These are phyloP conservation scores for Euura lappo DNA, from an alignment of 1,140 invertebrate genomes.

Conservation along the genomic window DNA sequence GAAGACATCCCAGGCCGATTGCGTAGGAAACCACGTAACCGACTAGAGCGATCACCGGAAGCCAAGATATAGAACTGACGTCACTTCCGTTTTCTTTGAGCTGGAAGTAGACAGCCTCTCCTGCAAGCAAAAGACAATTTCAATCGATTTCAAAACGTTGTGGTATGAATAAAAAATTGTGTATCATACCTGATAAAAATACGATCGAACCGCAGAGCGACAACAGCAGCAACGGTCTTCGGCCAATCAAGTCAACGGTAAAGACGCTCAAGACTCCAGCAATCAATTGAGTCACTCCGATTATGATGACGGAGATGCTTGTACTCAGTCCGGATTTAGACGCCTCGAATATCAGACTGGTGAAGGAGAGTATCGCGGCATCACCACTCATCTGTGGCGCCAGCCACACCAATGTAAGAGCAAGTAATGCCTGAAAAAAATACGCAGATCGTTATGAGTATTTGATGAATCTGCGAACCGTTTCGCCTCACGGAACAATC, in stretches of 20 bases:
- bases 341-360: slow-evolving; percentile 71
- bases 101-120: slow-evolving; percentile 67
- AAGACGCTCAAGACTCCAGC: slow-evolving; percentile 63
- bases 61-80: slow-evolving; percentile 58
- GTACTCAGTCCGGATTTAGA: slow-evolving; percentile 58
- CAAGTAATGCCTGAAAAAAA: slow-evolving; percentile 58
- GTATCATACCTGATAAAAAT: slow-evolving; percentile 30
- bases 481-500: too few relatives aligned
- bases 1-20: slow-evolving; percentile 72
- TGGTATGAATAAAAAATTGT: slow-evolving; percentile 23
- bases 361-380: slow-evolving; percentile 74
- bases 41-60: slow-evolving; percentile 67
- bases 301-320: slow-evolving; percentile 66
- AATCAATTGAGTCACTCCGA: slow-evolving; percentile 71
- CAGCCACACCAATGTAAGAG: slow-evolving; percentile 67
- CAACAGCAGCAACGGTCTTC: slow-evolving; percentile 68
- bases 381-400: slow-evolving; percentile 77
- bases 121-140: slow-evolving; percentile 31
- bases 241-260: slow-evolving; percentile 72
- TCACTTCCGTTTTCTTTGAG: slow-evolving; percentile 55
- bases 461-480: too few relatives aligned
- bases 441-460: too few relatives aligned
- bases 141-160: slow-evolving; percentile 9
- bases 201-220: slow-evolving; percentile 63
- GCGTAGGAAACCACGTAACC: slow-evolving; percentile 71